Evolutionary conservation across 2,113 vertebrate species (phyloP).

Genomic region (Heterotis niloticus): DNA sequence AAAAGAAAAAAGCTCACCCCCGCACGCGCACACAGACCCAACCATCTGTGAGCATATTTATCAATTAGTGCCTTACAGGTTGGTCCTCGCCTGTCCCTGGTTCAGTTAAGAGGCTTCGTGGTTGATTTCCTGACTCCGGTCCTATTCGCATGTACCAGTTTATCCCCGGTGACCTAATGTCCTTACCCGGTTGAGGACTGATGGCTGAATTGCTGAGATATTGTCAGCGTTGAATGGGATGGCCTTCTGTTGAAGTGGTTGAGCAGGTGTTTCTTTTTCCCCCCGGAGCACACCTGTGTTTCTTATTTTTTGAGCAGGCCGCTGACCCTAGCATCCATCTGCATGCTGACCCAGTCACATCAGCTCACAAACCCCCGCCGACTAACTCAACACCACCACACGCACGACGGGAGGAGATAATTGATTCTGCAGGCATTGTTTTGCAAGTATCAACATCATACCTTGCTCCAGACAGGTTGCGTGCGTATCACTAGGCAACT

Average conservation of each 20-base stretch:
- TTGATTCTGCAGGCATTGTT: not conserved
- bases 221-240: too few relatives aligned
- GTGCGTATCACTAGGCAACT: not conserved
- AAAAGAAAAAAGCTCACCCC: not conserved
- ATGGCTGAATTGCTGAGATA: too few relatives aligned
- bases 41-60: not conserved
- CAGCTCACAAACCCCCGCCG: not conserved
- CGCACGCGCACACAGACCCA: too few relatives aligned
- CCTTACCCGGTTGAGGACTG: too few relatives aligned
- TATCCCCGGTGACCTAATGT: too few relatives aligned
- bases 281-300: too few relatives aligned
- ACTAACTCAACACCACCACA: not conserved
- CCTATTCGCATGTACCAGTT: not conserved
- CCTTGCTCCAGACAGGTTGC: not conserved
- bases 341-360: not conserved
- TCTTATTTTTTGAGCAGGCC: too few relatives aligned
- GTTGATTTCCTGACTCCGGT: not conserved
- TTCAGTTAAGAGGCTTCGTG: conserved; percentile 1
- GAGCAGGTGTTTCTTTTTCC: not conserved
- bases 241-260: not conserved
- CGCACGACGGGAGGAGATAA: not conserved
- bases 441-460: not conserved
- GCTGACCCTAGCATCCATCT: not conserved
- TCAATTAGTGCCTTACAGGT: not conserved
- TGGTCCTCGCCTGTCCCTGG: not conserved